Evolutionary conservation across 2,797 vertebrate genomes (phyloP).

Genomic region (Sebastes trivittatus): DNA sequence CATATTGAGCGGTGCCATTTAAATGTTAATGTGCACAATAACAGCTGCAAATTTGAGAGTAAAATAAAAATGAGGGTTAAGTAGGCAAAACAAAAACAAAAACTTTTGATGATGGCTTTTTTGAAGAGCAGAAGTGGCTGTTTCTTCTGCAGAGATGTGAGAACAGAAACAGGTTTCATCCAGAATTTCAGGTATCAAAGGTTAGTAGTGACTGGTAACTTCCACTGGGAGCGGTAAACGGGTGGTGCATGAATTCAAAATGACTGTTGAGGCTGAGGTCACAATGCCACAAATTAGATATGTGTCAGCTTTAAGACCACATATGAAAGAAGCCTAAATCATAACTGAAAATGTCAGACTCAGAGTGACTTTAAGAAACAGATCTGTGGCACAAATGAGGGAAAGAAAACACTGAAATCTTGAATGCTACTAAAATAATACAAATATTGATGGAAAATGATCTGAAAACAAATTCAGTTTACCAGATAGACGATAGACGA

Average conservation of each 20-base stretch:
- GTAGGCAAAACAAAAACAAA: background rate
- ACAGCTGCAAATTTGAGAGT: background rate
- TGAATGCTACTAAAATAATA: background rate
- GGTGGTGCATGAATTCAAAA: background rate
- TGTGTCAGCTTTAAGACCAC: background rate
- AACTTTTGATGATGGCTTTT: background rate
- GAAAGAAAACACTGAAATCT: background rate
- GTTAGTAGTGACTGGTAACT: background rate
- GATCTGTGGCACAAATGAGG: background rate
- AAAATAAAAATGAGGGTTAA: background rate
- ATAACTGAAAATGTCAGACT: background rate
- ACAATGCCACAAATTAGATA: background rate
- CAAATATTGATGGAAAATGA: background rate
- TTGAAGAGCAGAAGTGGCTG: background rate
- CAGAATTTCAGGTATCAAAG: background rate
- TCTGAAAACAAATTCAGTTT: background rate
- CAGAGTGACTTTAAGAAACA: background rate
- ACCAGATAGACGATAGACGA: background rate
- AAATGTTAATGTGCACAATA: background rate
- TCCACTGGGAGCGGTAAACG: background rate
- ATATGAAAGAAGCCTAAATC: background rate
- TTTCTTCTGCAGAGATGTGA: background rate
- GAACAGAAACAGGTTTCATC: background rate
- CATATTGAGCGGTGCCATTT: background rate
- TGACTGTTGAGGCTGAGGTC: background rate